phyloP scores from a whole-genome alignment of 2,888 invertebrate genomes.

The Lamellibrachia satsuma region DNA sequence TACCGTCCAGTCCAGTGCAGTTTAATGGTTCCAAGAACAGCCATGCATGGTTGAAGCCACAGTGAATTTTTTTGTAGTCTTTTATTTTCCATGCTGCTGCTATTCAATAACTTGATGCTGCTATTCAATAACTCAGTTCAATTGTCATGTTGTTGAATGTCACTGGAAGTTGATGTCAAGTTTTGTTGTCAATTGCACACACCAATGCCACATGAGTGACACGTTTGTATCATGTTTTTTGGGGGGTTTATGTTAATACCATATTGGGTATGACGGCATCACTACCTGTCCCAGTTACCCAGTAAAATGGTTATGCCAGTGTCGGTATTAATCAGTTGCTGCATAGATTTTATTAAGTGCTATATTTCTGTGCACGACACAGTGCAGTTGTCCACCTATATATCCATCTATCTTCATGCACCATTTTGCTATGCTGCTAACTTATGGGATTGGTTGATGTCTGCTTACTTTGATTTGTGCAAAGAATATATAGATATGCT shows the following conservation, averaged over 20 bases:
- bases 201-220: background rate
- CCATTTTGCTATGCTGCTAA: background rate
- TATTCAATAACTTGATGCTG: background rate
- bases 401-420: background rate
- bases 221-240: background rate
- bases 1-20: no score
- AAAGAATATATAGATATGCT: background rate
- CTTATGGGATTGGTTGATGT: background rate
- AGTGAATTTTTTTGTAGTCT: background rate
- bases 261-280: background rate
- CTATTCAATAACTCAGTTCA: background rate
- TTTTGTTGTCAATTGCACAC: background rate
- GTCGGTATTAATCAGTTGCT: background rate
- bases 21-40: no score
- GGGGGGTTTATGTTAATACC: background rate
- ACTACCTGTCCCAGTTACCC: background rate
- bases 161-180: background rate
- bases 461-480: background rate
- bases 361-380: background rate
- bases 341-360: background rate
- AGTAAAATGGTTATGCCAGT: background rate
- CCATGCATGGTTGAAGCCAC: background rate
- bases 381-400: background rate
- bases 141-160: background rate
- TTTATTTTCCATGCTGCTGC: background rate